A percentile compares a stretch with the other conserved stretches of the same genome.
Conservation (phyloP, 2,113 vertebrate species). For the Plecturocebus donacophilus region DNA sequence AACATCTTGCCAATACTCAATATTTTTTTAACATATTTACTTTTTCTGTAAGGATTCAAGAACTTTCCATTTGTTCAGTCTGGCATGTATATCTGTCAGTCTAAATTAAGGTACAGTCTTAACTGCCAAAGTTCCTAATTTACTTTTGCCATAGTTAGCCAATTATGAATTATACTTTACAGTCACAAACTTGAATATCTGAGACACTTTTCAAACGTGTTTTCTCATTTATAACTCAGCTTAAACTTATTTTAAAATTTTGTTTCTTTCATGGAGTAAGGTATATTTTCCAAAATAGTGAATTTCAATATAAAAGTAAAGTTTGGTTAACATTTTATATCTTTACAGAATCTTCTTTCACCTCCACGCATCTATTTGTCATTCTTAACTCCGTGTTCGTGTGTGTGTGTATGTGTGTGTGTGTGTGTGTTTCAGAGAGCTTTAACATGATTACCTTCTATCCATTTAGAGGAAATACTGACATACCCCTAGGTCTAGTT, state of each 20-base stretch:
- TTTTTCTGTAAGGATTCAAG: not conserved
- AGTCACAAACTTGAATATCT: not conserved
- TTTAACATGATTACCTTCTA: slow-evolving; percentile 1
- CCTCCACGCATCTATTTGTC: not conserved
- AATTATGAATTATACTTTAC: not conserved
- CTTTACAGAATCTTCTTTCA: slow-evolving; percentile 8
- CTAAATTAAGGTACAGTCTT: not conserved
- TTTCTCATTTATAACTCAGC: not conserved
- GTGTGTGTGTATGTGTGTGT: not conserved
- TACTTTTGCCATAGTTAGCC: not conserved
- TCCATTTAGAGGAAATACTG: not conserved
- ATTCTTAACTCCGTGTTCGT: not conserved
- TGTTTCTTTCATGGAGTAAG: slow-evolving; percentile 1
- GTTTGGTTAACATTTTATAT: slow-evolving; percentile 3
- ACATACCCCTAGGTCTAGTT: not conserved
- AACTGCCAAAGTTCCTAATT: not conserved
- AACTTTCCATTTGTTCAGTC: slow-evolving; percentile 7
- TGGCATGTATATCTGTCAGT: not conserved
- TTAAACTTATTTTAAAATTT: not conserved
- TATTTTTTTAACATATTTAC: not conserved
- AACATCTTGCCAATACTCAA: not conserved
- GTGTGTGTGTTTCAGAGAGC: not conserved
- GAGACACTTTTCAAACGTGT: not conserved
- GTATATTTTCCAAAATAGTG: slow-evolving; percentile 1
- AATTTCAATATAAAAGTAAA: slow-evolving; percentile 41